Evolutionary conservation across 2,888 invertebrate genomes (phyloP).

Genomic region (Eupithecia pulchellata): DNA sequence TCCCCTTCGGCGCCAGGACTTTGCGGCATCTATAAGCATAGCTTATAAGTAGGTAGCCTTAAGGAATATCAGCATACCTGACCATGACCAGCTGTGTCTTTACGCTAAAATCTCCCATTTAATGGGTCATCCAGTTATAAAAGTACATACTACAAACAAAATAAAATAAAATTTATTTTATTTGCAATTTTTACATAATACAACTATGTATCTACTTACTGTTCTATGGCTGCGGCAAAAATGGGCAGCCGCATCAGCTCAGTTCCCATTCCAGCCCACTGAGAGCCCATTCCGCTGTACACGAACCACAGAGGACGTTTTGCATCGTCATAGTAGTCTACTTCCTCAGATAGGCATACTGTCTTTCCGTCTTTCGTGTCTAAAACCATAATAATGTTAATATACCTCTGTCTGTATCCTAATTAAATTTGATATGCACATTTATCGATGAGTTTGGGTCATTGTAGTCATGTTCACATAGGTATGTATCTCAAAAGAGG

Average conservation of each 20-base stretch:
- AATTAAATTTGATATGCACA: neutral
- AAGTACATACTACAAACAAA: too few species aligned
- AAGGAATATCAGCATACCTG: too few species aligned
- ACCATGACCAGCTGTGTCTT: too few species aligned
- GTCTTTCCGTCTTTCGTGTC: conserved; percentile 62
- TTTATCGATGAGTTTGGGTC: neutral
- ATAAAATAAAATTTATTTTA: too few species aligned
- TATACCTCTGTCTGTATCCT: neutral
- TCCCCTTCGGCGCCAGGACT: conserved; percentile 41
- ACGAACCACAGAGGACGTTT: conserved; percentile 87
- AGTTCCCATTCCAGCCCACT: conserved; percentile 88
- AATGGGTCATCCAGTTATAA: too few species aligned
- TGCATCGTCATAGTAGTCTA: conserved; percentile 61
- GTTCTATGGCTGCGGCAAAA: conserved; percentile 84
- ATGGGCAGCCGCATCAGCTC: conserved; percentile 86
- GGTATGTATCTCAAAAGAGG: too few species aligned
- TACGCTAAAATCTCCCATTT: too few species aligned
- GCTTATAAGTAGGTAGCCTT: too few species aligned
- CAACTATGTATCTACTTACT: conserved; percentile 48
- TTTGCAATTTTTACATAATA: neutral
- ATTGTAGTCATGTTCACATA: too few species aligned
- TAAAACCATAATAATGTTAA: conserved; percentile 37
- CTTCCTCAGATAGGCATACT: conserved; percentile 54
- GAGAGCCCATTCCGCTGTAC: conserved; percentile 90
- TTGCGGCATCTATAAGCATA: conserved; percentile 35